Conservation (phyloP, 2,888 invertebrate genomes). For the Dasysyrphus albostriatus region DNA sequence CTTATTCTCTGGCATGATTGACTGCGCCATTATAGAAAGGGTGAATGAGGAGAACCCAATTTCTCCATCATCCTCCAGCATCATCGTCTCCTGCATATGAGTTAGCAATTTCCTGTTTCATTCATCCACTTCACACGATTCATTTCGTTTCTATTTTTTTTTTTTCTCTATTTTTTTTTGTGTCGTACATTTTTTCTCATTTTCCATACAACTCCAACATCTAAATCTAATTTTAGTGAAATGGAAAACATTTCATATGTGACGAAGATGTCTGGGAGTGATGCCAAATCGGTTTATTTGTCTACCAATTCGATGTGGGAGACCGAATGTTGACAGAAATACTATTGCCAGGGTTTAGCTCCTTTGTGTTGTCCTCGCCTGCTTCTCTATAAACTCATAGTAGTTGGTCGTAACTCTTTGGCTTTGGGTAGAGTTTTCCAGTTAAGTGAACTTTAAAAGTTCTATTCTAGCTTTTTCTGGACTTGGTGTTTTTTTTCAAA, state of each 20-base stretch:
- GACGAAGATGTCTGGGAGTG: slow-evolving; percentile 68
- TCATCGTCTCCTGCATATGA: slow-evolving; percentile 45
- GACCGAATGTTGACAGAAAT: slow-evolving; percentile 67
- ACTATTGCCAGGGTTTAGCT: slow-evolving; percentile 41
- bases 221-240: slow-evolving; percentile 65
- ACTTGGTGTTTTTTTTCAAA: slow-evolving; percentile 38
- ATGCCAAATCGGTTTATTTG: slow-evolving; percentile 75
- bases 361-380: background rate
- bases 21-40: slow-evolving; percentile 40
- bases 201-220: slow-evolving; percentile 17
- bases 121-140: slow-evolving; percentile 53
- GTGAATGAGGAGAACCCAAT: slow-evolving; percentile 7
- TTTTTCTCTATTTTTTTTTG: background rate
- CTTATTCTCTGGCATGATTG: slow-evolving; percentile 52
- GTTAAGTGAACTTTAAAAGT: slow-evolving; percentile 42
- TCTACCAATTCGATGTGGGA: slow-evolving; percentile 59
- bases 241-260: slow-evolving; percentile 54
- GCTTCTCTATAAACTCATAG: background rate
- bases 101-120: slow-evolving; percentile 72
- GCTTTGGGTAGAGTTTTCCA: slow-evolving; percentile 25
- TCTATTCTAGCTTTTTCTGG: slow-evolving; percentile 55
- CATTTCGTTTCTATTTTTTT: slow-evolving; percentile 17
- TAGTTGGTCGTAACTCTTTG: slow-evolving; percentile 36
- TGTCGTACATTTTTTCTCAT: background rate
- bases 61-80: slow-evolving; percentile 35